A percentile compares a stretch with the other conserved stretches of the same genome.
phyloP scores from a whole-genome alignment of 2,888 invertebrate species.

The Scotopteryx bipunctaria region DNA sequence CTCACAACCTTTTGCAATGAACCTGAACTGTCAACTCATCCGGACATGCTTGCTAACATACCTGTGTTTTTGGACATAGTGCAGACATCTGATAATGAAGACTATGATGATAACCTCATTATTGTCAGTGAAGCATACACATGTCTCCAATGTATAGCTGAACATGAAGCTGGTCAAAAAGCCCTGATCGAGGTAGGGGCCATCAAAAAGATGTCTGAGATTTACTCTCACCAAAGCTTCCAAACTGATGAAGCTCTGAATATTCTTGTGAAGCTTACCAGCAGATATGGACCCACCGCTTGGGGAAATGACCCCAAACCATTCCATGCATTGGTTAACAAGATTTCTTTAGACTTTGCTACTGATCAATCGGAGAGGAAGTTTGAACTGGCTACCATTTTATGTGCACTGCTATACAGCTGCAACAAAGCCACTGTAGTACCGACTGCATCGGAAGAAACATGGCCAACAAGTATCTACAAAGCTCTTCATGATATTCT shows the following conservation, averaged over 20 bases:
- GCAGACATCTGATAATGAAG: constrained; percentile 91
- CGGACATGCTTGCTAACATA: constrained; percentile 92
- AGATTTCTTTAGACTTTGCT: constrained; percentile 93
- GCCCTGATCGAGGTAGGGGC: constrained; percentile 90
- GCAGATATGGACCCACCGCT: constrained; percentile 87
- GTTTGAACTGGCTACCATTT: constrained; percentile 92
- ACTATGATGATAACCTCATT: constrained; percentile 93
- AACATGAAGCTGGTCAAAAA: constrained; percentile 90
- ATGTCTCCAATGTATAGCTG: constrained; percentile 92
- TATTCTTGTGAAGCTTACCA: constrained; percentile 89
- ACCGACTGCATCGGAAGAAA: constrained; percentile 86
- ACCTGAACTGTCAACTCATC: constrained; percentile 90
- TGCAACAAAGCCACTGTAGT: constrained; percentile 87
- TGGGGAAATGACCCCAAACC: constrained; percentile 92
- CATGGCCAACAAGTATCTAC: constrained; percentile 92
- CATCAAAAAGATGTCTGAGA: constrained; percentile 91
- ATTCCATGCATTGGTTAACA: constrained; percentile 91
- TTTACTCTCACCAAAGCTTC: constrained; percentile 94
- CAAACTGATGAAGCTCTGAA: constrained; percentile 95
- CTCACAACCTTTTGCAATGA: constrained; percentile 94
- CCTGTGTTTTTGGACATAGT: constrained; percentile 93
- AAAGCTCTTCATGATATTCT: constrained; percentile 93
- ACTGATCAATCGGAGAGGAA: constrained; percentile 94
- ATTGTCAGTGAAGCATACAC: constrained; percentile 94
- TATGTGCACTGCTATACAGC: constrained; percentile 89